Conservation (phyloP, 2,888 invertebrate species). For the Phengaris alcon region DNA sequence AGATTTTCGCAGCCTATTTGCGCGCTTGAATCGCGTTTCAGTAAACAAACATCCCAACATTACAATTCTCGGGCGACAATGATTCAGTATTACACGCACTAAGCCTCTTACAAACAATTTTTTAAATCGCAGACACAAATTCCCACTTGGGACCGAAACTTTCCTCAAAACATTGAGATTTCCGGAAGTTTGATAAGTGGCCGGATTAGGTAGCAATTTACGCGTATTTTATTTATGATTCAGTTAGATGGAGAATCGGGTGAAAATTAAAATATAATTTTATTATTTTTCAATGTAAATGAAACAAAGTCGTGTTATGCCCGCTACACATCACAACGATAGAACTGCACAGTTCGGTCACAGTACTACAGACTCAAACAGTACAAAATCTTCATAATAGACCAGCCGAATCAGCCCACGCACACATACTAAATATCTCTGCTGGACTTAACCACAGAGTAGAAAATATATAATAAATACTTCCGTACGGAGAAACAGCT, state of each 20-base stretch:
- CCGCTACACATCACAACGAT: too few species aligned
- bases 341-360: too few species aligned
- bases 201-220: not conserved
- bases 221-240: not conserved
- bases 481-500: too few species aligned
- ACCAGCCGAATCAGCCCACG: too few species aligned
- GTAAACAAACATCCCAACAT: conserved; percentile 3
- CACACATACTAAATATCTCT: too few species aligned
- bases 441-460: too few species aligned
- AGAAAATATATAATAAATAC: too few species aligned
- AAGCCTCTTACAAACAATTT: conserved; percentile 28
- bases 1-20: not conserved
- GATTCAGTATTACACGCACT: conserved; percentile 14
- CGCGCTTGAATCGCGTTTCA: not conserved
- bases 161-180: conserved; percentile 9
- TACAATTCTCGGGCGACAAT: conserved; percentile 1
- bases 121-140: conserved; percentile 21
- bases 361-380: too few species aligned
- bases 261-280: not conserved
- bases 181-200: conserved; percentile 12
- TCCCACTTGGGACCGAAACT: conserved; percentile 17
- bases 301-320: not conserved
- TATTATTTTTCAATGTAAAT: not conserved
- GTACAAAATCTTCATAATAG: too few species aligned
- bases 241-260: not conserved